Evolutionary conservation across 2,113 vertebrate species (phyloP).

Genomic region (Dromas ardeola): DNA sequence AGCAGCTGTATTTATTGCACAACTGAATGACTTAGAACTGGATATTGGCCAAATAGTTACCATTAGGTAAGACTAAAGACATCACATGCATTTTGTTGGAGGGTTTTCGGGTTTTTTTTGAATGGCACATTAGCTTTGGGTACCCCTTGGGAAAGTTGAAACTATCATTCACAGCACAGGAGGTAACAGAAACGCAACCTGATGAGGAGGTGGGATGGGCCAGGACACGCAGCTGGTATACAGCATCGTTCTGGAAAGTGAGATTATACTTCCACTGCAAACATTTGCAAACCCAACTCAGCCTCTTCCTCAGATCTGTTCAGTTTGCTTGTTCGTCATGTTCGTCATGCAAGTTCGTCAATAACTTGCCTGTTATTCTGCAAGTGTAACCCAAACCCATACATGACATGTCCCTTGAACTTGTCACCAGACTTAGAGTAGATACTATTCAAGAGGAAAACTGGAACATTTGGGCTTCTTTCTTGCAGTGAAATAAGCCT

Average conservation of each 20-base stretch:
- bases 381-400: background rate
- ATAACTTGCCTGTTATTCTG: background rate
- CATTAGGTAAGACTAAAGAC: slow-evolving; percentile 83
- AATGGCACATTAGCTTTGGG: background rate
- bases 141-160: background rate
- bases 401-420: background rate
- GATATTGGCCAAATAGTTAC: slow-evolving; percentile 92
- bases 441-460: background rate
- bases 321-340: background rate
- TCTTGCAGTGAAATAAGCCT: background rate
- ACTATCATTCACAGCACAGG: background rate
- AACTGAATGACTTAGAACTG: slow-evolving; percentile 87
- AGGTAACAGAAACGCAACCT: background rate
- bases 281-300: background rate
- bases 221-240: background rate
- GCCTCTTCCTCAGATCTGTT: background rate
- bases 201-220: background rate
- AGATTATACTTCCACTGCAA: background rate
- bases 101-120: background rate
- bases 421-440: background rate
- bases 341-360: too few species aligned
- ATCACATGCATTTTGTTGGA: background rate
- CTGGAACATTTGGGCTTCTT: background rate
- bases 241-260: background rate
- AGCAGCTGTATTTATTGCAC: slow-evolving; percentile 95